Percentiles rank a stretch among this genome's conserved stretches.
Evolutionary conservation across 2,797 vertebrate genomes (phyloP).

Genomic region (Rhinogobio ventralis): DNA sequence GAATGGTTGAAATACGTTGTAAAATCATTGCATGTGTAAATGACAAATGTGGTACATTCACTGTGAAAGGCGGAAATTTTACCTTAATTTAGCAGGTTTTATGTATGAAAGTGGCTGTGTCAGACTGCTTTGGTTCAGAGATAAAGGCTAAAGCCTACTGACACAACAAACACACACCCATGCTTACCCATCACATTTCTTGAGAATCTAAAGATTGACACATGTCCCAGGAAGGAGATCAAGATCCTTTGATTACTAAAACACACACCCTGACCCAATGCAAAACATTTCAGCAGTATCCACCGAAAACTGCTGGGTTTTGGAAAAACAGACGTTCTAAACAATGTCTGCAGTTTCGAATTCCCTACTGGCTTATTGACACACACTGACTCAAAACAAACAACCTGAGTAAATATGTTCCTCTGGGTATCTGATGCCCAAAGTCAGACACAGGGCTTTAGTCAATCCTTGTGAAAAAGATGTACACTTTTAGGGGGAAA

Average conservation of each 20-base stretch:
- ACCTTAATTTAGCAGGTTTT: background rate
- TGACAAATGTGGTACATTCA: slow-evolving; percentile 7
- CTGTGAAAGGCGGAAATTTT: background rate
- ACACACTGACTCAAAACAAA: background rate
- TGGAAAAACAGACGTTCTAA: background rate
- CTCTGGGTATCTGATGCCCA: background rate
- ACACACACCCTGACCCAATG: slow-evolving; percentile 30
- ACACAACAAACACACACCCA: slow-evolving; percentile 28
- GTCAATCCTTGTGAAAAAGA: background rate
- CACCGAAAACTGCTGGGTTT: slow-evolving; percentile 32
- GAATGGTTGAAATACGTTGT: background rate
- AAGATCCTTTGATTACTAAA: slow-evolving; percentile 39
- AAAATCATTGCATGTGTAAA: background rate
- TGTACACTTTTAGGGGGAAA: background rate
- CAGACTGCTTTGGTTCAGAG: slow-evolving; percentile 6
- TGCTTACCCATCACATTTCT: slow-evolving; percentile 18
- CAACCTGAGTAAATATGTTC: background rate
- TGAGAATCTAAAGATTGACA: slow-evolving; percentile 19
- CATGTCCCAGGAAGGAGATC: slow-evolving; percentile 16
- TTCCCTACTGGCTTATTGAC: slow-evolving; percentile 9
- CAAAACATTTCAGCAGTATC: slow-evolving; percentile 40
- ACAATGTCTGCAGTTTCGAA: slow-evolving; percentile 1
- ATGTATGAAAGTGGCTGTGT: background rate
- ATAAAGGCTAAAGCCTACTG: background rate
- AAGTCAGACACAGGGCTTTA: background rate